Evolutionary conservation across 2,797 vertebrate species (phyloP).

Genomic region (Leptoclinus maculatus): DNA sequence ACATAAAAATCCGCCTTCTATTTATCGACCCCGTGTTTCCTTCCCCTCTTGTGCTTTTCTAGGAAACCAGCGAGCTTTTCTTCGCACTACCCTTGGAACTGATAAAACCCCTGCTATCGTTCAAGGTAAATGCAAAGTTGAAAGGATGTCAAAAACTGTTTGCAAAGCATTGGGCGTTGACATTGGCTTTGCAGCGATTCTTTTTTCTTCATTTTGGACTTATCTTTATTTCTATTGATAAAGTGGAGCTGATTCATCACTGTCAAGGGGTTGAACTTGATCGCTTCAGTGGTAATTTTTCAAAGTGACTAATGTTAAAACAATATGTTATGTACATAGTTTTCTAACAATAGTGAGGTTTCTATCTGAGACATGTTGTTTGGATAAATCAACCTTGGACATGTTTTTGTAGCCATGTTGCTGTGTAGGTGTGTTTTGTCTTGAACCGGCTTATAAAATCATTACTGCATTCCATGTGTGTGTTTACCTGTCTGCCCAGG

Average conservation of each 20-base stretch:
- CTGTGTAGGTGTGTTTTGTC: conserved; percentile 64
- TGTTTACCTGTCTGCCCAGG: conserved; percentile 70
- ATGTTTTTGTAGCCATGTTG: conserved; percentile 56
- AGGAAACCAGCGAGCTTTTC: conserved; percentile 47
- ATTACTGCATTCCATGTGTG: conserved; percentile 70
- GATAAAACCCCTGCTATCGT: conserved; percentile 65
- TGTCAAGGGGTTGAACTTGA: conserved; percentile 41
- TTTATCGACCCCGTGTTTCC: conserved; percentile 42
- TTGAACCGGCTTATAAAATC: conserved; percentile 68
- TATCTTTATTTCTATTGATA: conserved; percentile 76
- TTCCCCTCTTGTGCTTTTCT: conserved; percentile 23
- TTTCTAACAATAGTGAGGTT: conserved; percentile 27
- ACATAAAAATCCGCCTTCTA: not conserved
- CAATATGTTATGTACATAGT: conserved; percentile 31
- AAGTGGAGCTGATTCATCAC: conserved; percentile 66
- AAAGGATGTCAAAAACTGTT: conserved; percentile 71
- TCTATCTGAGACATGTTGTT: conserved; percentile 35
- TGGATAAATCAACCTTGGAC: conserved; percentile 66
- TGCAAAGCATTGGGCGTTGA: conserved; percentile 71
- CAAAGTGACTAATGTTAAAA: conserved; percentile 49
- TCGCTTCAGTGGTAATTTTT: conserved; percentile 35
- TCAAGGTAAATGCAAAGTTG: conserved; percentile 69
- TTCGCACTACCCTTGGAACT: conserved; percentile 31
- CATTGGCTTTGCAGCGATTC: conserved; percentile 56
- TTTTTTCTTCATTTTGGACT: conserved; percentile 61